Evolutionary conservation across 2,113 vertebrate species (phyloP), one percentile per base, ranked within the genome.

Genomic region (Azemiops feae): DNA sequence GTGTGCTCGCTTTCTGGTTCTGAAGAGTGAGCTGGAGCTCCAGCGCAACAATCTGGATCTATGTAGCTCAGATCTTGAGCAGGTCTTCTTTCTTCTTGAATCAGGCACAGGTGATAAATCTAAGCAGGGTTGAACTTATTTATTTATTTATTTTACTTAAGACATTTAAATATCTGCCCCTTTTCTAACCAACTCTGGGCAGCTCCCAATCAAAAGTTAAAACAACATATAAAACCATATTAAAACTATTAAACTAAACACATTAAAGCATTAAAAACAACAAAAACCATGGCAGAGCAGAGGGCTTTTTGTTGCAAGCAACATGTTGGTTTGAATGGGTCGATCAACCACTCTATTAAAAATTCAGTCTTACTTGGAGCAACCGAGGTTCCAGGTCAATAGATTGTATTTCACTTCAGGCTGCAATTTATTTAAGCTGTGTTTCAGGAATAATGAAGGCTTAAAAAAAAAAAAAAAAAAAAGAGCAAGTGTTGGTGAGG

Each of bases 1-100:
- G 95, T 99, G 98, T 96, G 97, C 97, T 0, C 97, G 98, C 52
- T 97, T 99, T 93, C 94, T 99, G 94, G 98, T 99, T 94, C 96
- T 98, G 91, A 99, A 99, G 95, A 98, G 98, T 0, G 98, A 98
- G 95, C 94, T 99, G 96, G 99, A 99, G 95, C 95, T 99, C 93
- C 97, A 98, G 93, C 98, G 98, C 52, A 97, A 95, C 0, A 97
- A 99, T 89, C 87, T 58, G 34, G 98, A 98, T 69, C 97, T 98
- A 91, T 98, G 98, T 96, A 94, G 95, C 50, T 95, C 97, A 0
- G 98, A 99, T 93, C 97, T 99, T 25, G 97, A 98, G 60, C 98
- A 98, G 90, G 98, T 98, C 69, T 96, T 98, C 54, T 97, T 98
- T 93, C 97, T 99, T 39, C 97, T 99, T 4, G 98, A 99, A 53